Evolutionary conservation across 2,797 vertebrate species (phyloP), one percentile per base, ranked within the genome.

Genomic region (Acrossocheilus wenchowensis): DNA sequence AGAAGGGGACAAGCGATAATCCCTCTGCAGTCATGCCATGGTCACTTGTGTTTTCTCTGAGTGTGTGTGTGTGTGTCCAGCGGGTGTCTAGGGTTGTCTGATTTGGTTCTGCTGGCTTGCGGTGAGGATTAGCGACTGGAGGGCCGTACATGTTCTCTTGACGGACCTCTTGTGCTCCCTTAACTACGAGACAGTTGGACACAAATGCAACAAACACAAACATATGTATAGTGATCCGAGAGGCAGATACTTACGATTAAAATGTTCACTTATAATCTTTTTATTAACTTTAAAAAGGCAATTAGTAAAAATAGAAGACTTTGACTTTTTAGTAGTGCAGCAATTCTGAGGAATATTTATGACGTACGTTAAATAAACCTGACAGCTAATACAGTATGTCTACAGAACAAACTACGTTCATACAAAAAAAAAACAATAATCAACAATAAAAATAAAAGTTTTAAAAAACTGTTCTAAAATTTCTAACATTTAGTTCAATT

Each of bases 1-100:
- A 93, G 91, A 69, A 69, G 89, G 52, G 81, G 82, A 54, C 85
- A 71, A 92, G 87, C 88, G 90, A 94, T 95, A 94, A 95, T 94
- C 93, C 93, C 90, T 92, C 89, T 89, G 90, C 85, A 87, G 87
- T 83, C 84, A n/a, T 82, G 80, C 69, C 83, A 81, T 74, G 43
- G 86, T 85, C 81, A 86, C 68, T 69, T 88, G 84, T 81, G 60
- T 84, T 80, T 68, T 57, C 48, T 87, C 78, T 64, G 57, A 83
- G 77, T 66, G 57, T 82, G 85, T 84, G 68, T 72, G 57, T 85
- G 85, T 86, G 86, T 86, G 80, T 86, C 69, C 75, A 71, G 34
- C 66, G 50, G 82, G 82, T 77, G 54, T 81, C 74, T 81, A 82
- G 71, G 6, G 75, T 74, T 87, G 84, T 80, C 82, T 73, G 84